phyloP scores from a whole-genome alignment of 1,140 invertebrate species.

The Drosophila busckii region DNA sequence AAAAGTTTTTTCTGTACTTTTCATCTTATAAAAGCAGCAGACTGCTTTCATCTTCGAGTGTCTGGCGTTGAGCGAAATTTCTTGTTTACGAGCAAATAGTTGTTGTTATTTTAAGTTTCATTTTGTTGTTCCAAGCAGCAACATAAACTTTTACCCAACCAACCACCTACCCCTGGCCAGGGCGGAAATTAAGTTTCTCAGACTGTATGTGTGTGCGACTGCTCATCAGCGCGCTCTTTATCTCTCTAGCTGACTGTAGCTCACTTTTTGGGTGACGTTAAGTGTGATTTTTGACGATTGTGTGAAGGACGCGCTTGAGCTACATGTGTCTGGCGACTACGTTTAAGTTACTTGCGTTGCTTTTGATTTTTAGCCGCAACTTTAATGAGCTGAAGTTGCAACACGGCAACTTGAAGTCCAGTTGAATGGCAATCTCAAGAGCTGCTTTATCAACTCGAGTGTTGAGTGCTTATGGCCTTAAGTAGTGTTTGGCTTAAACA shows the following conservation, averaged over 20 bases:
- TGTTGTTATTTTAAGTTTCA: slow-evolving; percentile 77
- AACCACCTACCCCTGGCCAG: slow-evolving; percentile 14
- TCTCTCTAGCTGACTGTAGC: slow-evolving; percentile 13
- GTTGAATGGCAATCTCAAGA: slow-evolving; percentile 35
- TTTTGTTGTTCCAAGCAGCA: slow-evolving; percentile 68
- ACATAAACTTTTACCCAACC: slow-evolving; percentile 53
- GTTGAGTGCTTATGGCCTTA: slow-evolving; percentile 23
- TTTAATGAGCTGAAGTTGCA: slow-evolving; percentile 57
- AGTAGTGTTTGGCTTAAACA: not conserved
- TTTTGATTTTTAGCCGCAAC: slow-evolving; percentile 27
- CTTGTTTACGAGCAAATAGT: slow-evolving; percentile 76
- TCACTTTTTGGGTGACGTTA: slow-evolving; percentile 58
- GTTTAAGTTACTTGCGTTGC: slow-evolving; percentile 24
- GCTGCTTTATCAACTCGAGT: no score
- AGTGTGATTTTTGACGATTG: slow-evolving; percentile 76
- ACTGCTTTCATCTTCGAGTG: slow-evolving; percentile 46
- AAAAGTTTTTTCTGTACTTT: slow-evolving; percentile 14
- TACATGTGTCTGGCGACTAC: slow-evolving; percentile 4
- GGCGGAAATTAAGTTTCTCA: slow-evolving; percentile 72
- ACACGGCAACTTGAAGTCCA: slow-evolving; percentile 28
- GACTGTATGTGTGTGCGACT: not conserved
- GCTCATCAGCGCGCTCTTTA: slow-evolving; percentile 8
- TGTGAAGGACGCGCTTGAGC: slow-evolving; percentile 52
- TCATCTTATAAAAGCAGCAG: slow-evolving; percentile 25
- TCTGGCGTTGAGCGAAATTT: slow-evolving; percentile 64